Evolutionary conservation across 2,797 vertebrate genomes (phyloP).

Genomic region (Argentina silus): DNA sequence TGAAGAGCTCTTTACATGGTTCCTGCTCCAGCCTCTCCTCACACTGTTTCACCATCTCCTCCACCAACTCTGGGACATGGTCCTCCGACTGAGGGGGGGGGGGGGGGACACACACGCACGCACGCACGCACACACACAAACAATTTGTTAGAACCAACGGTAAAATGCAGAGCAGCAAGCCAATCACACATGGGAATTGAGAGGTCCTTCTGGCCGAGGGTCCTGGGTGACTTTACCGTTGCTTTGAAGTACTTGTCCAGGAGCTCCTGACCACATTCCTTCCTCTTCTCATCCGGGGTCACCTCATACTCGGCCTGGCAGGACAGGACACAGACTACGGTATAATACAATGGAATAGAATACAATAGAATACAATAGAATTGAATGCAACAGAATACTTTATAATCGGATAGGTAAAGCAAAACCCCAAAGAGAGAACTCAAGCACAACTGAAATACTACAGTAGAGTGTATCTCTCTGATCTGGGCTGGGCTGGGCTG

Average conservation of each 20-base stretch:
- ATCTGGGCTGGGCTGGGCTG: background rate
- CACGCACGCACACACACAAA: background rate
- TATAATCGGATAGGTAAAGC: background rate
- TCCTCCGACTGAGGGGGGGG: constrained; percentile 82
- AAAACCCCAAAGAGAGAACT: background rate
- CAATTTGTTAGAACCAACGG: background rate
- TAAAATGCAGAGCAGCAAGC: background rate
- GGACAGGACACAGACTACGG: background rate
- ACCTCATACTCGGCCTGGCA: constrained; percentile 93
- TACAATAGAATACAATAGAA: too few relatives aligned
- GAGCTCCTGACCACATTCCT: constrained; percentile 86
- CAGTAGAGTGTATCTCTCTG: background rate
- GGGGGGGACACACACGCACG: constrained; percentile 42
- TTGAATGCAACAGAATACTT: too few relatives aligned
- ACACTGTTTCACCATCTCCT: constrained; percentile 83
- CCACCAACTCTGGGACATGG: constrained; percentile 87
- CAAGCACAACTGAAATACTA: background rate
- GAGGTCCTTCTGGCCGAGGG: background rate
- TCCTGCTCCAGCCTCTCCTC: constrained; percentile 86
- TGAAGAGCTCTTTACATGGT: constrained; percentile 95
- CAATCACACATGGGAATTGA: background rate
- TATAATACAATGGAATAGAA: background rate
- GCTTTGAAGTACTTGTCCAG: constrained; percentile 87
- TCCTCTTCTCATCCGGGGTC: constrained; percentile 93
- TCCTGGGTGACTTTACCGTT: constrained; percentile 72